Conservation (phyloP, 2,888 invertebrate species). For the Furcula furcula region DNA sequence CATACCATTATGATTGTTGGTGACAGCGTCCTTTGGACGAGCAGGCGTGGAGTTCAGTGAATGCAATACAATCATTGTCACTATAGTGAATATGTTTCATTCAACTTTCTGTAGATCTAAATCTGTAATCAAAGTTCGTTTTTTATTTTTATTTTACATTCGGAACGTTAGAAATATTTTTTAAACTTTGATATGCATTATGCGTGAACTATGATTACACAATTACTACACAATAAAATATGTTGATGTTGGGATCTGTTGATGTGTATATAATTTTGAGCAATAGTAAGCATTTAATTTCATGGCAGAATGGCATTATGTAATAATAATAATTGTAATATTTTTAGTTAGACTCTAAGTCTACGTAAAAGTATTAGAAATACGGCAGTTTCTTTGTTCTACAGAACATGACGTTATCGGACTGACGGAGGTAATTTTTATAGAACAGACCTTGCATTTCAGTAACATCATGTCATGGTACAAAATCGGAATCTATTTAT, state of each 20-base stretch:
- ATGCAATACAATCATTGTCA: conserved; percentile 22
- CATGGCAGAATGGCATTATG: conserved; percentile 57
- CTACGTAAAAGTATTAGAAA: conserved; percentile 37
- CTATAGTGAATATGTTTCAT: conserved; percentile 27
- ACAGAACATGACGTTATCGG: too few relatives aligned
- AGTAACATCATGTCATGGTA: too few relatives aligned
- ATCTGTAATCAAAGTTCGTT: conserved; percentile 45
- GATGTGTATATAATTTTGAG: conserved; percentile 25
- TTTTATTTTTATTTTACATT: conserved; percentile 43
- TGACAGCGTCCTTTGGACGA: conserved; percentile 33
- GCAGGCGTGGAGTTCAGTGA: conserved; percentile 27
- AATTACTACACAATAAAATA: conserved; percentile 20
- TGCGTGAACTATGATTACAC: conserved; percentile 25
- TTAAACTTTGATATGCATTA: conserved; percentile 38
- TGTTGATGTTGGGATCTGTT: conserved; percentile 18
- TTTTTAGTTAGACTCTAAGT: conserved; percentile 39
- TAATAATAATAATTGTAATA: conserved; percentile 28
- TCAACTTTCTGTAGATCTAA: conserved; percentile 48
- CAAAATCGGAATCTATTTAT: too few relatives aligned
- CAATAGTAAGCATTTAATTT: conserved; percentile 64
- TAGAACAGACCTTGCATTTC: too few relatives aligned
- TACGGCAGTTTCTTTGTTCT: too few relatives aligned
- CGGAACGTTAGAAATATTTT: conserved; percentile 35
- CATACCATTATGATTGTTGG: conserved; percentile 64
- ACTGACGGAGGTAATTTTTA: too few relatives aligned